Percentiles rank a stretch among this genome's conserved stretches.
These are phyloP conservation scores for Epirrita christyi DNA, from an alignment of 2,888 invertebrate genomes.

Conservation along the genomic window DNA sequence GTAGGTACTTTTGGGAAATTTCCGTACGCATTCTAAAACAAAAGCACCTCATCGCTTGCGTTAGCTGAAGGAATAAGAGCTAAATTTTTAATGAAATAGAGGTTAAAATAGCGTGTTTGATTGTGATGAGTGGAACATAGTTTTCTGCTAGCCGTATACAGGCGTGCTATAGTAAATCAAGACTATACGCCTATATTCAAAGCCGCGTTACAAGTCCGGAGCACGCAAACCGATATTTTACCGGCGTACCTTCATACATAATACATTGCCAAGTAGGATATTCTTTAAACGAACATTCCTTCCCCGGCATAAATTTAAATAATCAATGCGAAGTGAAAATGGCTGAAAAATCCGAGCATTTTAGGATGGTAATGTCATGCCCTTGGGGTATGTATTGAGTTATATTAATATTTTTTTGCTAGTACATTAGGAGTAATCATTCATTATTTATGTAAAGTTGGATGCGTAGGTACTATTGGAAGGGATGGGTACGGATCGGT, in stretches of 20 bases:
- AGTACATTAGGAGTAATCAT: slow-evolving; percentile 13
- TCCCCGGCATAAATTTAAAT: slow-evolving; percentile 42
- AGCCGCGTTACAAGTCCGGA: slow-evolving; percentile 59
- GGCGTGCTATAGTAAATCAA: slow-evolving; percentile 44
- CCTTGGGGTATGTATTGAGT: slow-evolving; percentile 5
- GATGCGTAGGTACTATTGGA: background rate
- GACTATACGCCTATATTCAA: slow-evolving; percentile 45
- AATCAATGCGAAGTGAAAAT: slow-evolving; percentile 38
- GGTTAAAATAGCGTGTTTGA: slow-evolving; percentile 27
- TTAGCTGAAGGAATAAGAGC: slow-evolving; percentile 13
- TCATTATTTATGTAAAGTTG: slow-evolving; percentile 10
- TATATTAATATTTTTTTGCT: slow-evolving; percentile 21
- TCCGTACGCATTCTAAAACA: background rate
- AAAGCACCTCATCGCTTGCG: slow-evolving; percentile 5
- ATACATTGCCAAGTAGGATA: slow-evolving; percentile 51
- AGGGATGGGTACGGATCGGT: background rate
- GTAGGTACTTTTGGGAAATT: slow-evolving; percentile 1
- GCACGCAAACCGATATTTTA: slow-evolving; percentile 75
- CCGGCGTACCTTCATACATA: slow-evolving; percentile 55
- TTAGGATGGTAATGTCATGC: slow-evolving; percentile 14
- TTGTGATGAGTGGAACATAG: slow-evolving; percentile 23
- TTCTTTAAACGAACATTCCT: slow-evolving; percentile 47
- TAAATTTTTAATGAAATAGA: slow-evolving; percentile 13
- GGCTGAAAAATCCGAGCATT: slow-evolving; percentile 32
- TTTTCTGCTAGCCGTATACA: slow-evolving; percentile 16